Evolutionary conservation across 2,888 invertebrate species (phyloP).

Genomic region (Tanytarsus gracilentus): DNA sequence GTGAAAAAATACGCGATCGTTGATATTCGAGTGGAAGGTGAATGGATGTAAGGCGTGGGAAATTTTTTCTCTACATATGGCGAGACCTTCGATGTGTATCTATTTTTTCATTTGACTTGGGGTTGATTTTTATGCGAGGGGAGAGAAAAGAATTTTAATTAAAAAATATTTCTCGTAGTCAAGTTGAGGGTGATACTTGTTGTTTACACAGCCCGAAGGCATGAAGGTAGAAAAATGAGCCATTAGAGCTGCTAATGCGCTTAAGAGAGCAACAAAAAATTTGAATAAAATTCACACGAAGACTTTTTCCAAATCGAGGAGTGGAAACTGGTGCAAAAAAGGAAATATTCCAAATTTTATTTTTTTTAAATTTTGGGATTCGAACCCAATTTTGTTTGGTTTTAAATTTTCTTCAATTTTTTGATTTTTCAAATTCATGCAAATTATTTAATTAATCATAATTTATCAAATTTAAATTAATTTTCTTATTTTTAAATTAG

Average conservation of each 20-base stretch:
- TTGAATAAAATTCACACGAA: slow-evolving; percentile 27
- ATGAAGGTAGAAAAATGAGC: slow-evolving; percentile 14
- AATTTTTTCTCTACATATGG: slow-evolving; percentile 17
- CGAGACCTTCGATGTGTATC: slow-evolving; percentile 17
- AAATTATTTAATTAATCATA: too few relatives aligned
- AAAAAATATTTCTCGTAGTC: background rate
- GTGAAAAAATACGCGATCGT: slow-evolving; percentile 5
- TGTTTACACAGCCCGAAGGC: background rate
- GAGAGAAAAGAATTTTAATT: slow-evolving; percentile 8
- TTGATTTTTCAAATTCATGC: too few relatives aligned
- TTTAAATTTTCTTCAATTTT: too few relatives aligned
- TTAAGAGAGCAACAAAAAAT: too few relatives aligned
- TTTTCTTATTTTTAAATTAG: too few relatives aligned
- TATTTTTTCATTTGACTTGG: background rate
- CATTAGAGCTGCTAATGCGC: slow-evolving; percentile 5
- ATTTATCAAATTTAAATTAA: too few relatives aligned
- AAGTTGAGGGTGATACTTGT: slow-evolving; percentile 1
- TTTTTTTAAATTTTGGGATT: too few relatives aligned
- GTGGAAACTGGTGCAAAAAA: too few relatives aligned
- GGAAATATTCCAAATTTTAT: too few relatives aligned
- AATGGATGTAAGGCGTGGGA: slow-evolving; percentile 27
- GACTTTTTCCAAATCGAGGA: too few relatives aligned
- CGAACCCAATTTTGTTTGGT: too few relatives aligned
- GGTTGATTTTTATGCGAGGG: background rate
- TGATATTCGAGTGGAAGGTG: slow-evolving; percentile 22